Conservation (phyloP, 2,113 vertebrate genomes). For the Prunella himalayana region DNA sequence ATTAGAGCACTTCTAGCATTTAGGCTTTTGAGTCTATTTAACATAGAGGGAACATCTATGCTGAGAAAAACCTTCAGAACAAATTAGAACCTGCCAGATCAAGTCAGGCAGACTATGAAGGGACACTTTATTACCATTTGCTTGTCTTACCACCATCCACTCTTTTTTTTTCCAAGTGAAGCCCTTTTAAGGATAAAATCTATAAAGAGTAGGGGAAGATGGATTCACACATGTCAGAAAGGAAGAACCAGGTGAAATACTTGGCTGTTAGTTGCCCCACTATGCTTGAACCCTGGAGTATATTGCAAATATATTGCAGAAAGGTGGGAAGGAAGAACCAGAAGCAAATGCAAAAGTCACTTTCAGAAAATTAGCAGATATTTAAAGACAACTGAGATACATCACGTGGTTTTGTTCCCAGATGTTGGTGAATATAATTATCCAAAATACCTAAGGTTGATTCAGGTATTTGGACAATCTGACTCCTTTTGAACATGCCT, state of each 20-base stretch:
- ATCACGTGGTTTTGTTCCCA: neutral
- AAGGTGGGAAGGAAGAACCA: neutral
- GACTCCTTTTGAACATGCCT: neutral
- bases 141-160: neutral
- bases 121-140: neutral
- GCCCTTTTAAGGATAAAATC: neutral
- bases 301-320: neutral
- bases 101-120: neutral
- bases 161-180: neutral
- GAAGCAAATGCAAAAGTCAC: neutral
- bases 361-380: neutral
- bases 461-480: neutral
- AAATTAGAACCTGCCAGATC: neutral
- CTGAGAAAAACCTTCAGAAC: neutral
- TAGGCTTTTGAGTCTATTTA: neutral
- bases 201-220: neutral
- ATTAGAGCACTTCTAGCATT: neutral
- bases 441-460: neutral
- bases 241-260: neutral
- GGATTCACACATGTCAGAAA: neutral
- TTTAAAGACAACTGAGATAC: neutral
- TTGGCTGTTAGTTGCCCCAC: neutral
- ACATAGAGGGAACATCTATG: neutral
- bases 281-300: neutral
- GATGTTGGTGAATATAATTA: neutral